Evolutionary conservation across 1,140 invertebrate genomes (phyloP).

Genomic region (Cataglyphis hispanica): DNA sequence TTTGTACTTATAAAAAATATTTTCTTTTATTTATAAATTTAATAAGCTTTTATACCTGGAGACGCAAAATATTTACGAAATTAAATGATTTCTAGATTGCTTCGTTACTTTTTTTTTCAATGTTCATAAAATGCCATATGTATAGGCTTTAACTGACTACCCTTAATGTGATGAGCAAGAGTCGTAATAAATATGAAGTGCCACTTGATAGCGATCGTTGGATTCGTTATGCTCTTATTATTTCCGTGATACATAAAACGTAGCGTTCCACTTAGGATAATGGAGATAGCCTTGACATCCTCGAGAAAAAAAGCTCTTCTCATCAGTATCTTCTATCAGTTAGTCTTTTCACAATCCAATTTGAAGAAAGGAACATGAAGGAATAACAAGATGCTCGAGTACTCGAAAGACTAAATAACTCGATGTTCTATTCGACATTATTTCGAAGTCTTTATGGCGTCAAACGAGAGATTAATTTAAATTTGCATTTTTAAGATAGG

Average conservation of each 20-base stretch:
- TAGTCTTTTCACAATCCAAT: constrained; percentile 8
- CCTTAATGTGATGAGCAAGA: constrained; percentile 33
- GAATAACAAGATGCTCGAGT: not conserved
- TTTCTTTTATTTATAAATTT: constrained; percentile 21
- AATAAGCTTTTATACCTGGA: not conserved
- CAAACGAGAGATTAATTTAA: constrained; percentile 23
- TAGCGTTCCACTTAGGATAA: constrained; percentile 59
- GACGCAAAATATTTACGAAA: not conserved
- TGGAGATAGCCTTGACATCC: constrained; percentile 62
- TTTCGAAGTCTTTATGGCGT: not conserved
- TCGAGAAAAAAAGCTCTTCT: constrained; percentile 46
- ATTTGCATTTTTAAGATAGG: constrained; percentile 23
- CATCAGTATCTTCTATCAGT: constrained; percentile 34
- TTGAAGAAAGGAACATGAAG: not conserved
- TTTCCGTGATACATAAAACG: constrained; percentile 25
- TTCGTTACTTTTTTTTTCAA: constrained; percentile 3
- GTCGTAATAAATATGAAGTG: constrained; percentile 34
- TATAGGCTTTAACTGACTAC: constrained; percentile 2
- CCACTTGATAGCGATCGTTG: constrained; percentile 39
- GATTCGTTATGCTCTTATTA: constrained; percentile 51
- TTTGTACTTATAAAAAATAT: not conserved
- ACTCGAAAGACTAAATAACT: constrained; percentile 30
- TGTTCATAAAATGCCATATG: not conserved
- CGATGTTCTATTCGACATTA: not conserved
- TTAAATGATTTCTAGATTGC: constrained; percentile 13